A percentile compares a stretch with the other conserved stretches of the same genome.
Conservation (phyloP, 2,888 invertebrate species). For the Troides aeacus region DNA sequence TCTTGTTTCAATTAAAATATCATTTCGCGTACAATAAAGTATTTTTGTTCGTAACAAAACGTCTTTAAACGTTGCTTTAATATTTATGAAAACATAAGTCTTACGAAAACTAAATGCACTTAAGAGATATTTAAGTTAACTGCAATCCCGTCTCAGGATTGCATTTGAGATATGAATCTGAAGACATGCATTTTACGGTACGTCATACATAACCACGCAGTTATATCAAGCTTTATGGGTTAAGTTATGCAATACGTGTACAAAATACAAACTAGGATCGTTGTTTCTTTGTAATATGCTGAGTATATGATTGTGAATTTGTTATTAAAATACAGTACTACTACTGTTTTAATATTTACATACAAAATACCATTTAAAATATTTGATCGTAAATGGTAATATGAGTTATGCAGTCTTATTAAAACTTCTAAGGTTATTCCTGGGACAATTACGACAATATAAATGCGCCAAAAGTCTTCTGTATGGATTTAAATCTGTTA, state of each 20-base stretch:
- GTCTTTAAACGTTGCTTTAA: not conserved
- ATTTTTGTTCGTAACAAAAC: not conserved
- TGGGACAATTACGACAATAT: too few species aligned
- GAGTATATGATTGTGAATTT: not conserved
- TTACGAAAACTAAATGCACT: not conserved
- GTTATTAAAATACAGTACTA: not conserved
- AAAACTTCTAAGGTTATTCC: too few species aligned
- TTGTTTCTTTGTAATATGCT: not conserved
- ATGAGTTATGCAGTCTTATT: too few species aligned
- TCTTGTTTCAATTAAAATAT: not conserved
- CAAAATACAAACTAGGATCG: not conserved
- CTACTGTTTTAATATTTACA: too few species aligned
- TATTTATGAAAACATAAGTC: not conserved
- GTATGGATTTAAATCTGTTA: too few species aligned
- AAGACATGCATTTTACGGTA: not conserved
- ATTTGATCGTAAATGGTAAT: too few species aligned
- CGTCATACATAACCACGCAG: not conserved
- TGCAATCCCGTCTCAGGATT: not conserved
- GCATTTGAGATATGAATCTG: slow-evolving; percentile 3
- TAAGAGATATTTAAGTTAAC: not conserved
- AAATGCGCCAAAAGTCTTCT: too few species aligned
- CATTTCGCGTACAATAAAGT: not conserved
- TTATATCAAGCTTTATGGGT: not conserved
- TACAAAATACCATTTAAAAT: too few species aligned
- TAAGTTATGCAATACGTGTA: slow-evolving; percentile 1